Conservation (phyloP, 2,888 invertebrate species). For the Oasisia sp. region DNA sequence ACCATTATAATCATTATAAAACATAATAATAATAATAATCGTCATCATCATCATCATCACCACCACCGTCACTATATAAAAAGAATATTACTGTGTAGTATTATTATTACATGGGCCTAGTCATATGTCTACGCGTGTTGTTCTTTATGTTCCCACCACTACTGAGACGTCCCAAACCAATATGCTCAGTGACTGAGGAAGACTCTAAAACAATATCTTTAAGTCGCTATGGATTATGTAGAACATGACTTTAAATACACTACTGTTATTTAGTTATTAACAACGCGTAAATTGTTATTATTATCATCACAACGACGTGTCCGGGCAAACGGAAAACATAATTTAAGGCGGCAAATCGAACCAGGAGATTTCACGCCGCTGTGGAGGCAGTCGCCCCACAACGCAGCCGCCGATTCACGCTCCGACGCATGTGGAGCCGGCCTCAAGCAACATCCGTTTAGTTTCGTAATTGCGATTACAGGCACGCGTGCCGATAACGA, state of each 20-base stretch:
- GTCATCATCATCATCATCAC: too few relatives aligned
- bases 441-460: not conserved
- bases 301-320: not conserved
- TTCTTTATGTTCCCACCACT: too few relatives aligned
- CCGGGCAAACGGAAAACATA: not conserved
- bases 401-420: not conserved
- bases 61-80: too few relatives aligned
- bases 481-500: conserved; percentile 13
- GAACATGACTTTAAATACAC: not conserved
- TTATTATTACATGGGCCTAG: too few relatives aligned
- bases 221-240: not conserved
- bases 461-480: conserved; percentile 13
- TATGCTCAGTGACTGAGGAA: too few relatives aligned
- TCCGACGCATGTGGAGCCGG: not conserved
- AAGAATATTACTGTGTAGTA: too few relatives aligned
- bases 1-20: too few relatives aligned
- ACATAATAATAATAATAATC: too few relatives aligned
- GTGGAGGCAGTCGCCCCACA: not conserved
- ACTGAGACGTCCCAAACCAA: too few relatives aligned
- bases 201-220: too few relatives aligned
- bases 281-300: not conserved
- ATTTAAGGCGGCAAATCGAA: conserved; percentile 2
- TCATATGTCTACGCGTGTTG: too few relatives aligned
- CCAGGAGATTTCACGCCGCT: not conserved
- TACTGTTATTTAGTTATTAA: not conserved